phyloP scores from a whole-genome alignment of 1,140 invertebrate species.

The Drosophila takahashii region DNA sequence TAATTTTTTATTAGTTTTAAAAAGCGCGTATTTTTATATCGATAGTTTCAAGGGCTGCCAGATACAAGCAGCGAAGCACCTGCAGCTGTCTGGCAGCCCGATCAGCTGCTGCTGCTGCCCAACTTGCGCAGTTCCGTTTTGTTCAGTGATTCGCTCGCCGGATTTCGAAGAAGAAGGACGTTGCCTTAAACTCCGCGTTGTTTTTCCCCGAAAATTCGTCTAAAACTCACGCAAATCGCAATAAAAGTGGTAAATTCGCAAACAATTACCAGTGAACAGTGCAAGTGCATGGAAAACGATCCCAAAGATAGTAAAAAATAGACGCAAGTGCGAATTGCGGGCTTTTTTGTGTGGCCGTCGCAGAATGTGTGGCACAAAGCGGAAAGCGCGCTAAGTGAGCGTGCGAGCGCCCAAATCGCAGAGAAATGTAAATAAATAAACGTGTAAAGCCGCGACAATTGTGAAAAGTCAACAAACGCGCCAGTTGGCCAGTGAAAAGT shows the following conservation, averaged over 20 bases:
- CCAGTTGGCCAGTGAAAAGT: conserved; percentile 13
- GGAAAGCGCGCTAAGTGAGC: conserved; percentile 55
- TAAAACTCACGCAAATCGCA: conserved; percentile 31
- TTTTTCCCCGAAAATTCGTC: conserved; percentile 10
- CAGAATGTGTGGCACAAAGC: conserved; percentile 58
- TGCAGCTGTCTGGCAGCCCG: neutral
- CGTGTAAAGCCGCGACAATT: conserved; percentile 12
- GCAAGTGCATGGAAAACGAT: neutral
- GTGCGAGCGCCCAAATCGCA: conserved; percentile 41
- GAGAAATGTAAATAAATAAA: conserved; percentile 72
- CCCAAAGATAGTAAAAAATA: neutral
- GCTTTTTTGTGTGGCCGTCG: conserved; percentile 21
- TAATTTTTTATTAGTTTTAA: too few relatives aligned
- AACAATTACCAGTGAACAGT: conserved; percentile 13
- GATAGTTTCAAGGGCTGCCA: neutral
- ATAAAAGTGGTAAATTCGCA: conserved; percentile 15
- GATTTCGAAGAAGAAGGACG: conserved; percentile 34
- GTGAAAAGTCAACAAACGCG: conserved; percentile 23
- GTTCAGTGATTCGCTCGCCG: conserved; percentile 12
- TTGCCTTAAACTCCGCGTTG: neutral
- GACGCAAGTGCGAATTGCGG: conserved; percentile 15
- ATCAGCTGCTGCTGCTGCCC: conserved; percentile 24
- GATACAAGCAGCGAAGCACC: too few relatives aligned
- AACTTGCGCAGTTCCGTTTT: conserved; percentile 17
- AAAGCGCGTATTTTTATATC: neutral